Evolutionary conservation across 2,113 vertebrate species (phyloP).

Genomic region (Sphaerodactylus townsendi): DNA sequence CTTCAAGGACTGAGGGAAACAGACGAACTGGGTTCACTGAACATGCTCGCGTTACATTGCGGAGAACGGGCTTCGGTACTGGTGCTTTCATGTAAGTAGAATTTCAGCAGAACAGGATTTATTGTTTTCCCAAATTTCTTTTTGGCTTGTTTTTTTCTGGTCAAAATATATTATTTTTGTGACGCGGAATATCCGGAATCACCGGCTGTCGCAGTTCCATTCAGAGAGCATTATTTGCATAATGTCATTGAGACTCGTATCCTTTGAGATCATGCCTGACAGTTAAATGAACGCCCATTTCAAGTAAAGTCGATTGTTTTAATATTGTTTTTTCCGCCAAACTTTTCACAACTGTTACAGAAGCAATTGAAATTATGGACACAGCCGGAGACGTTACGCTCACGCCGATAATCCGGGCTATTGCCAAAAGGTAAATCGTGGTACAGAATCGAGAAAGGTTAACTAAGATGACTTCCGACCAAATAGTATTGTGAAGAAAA

Average conservation of each 20-base stretch:
- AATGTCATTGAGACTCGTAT: not conserved
- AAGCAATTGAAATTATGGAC: slow-evolving; percentile 96
- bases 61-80: no score
- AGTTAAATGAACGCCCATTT: not conserved
- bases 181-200: no score
- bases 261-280: slow-evolving; percentile 28
- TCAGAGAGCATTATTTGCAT: not conserved
- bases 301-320: not conserved
- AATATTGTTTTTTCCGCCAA: slow-evolving; percentile 9
- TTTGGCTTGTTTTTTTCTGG: no score
- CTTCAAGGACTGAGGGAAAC: not conserved
- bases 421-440: slow-evolving; percentile 89
- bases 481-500: not conserved
- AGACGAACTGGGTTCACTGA: not conserved
- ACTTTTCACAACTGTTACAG: slow-evolving; percentile 84
- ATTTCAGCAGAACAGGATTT: not conserved
- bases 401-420: slow-evolving; percentile 85
- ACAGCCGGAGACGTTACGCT: no score
- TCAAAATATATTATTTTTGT: no score
- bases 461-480: no score
- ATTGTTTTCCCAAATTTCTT: no score
- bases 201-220: not conserved
- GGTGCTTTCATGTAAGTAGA: no score
- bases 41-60: not conserved
- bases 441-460: not conserved